Percentiles rank a stretch among this genome's conserved stretches.
phyloP scores from a whole-genome alignment of 2,797 vertebrate species.

The Hipposideros larvatus region DNA sequence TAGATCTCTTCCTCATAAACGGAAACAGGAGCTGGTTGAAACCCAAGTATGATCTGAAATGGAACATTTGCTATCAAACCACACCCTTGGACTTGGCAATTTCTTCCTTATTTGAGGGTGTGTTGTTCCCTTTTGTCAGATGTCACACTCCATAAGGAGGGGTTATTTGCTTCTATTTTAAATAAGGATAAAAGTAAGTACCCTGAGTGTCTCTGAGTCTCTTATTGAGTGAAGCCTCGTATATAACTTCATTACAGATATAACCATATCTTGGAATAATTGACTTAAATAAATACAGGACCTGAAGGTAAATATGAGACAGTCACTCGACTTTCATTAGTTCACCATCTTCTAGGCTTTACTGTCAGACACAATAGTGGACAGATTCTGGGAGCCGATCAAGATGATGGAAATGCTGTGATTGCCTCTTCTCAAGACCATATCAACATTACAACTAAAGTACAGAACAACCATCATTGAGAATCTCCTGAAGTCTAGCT shows the following conservation, averaged over 20 bases:
- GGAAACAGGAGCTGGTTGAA: background rate
- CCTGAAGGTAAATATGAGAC: background rate
- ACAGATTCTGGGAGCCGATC: background rate
- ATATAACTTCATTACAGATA: background rate
- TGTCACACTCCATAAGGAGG: background rate
- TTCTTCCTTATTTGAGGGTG: constrained; percentile 14
- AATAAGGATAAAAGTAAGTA: background rate
- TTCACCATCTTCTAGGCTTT: background rate
- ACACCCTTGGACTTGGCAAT: background rate
- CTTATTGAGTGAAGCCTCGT: background rate
- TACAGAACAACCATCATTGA: no score
- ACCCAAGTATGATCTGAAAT: background rate
- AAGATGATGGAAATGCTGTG: no score
- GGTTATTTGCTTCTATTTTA: constrained; percentile 40
- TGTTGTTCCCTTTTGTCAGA: background rate
- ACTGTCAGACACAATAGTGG: background rate
- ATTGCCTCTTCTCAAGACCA: no score
- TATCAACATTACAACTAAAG: no score
- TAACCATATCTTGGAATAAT: background rate
- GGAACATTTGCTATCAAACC: background rate
- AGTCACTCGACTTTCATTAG: background rate
- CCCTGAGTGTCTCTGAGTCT: background rate
- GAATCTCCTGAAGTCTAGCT: no score
- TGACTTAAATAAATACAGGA: background rate
- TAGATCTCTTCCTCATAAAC: background rate